phyloP scores from a whole-genome alignment of 2,113 vertebrate species.

The Microcebus griseorufus region DNA sequence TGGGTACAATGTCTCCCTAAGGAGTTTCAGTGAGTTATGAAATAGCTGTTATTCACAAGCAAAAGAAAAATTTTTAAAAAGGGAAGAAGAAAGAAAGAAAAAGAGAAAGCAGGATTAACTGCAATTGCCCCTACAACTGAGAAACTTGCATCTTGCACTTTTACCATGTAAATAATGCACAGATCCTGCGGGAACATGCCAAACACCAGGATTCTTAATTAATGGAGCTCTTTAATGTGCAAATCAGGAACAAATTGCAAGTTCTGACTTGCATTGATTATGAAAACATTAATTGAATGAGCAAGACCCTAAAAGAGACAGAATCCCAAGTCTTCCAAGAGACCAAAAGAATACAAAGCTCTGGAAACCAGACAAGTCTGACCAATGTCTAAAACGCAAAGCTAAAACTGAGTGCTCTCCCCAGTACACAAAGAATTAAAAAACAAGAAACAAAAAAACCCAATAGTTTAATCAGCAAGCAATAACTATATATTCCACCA shows the following conservation, averaged over 20 bases:
- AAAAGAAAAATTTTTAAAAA: not conserved
- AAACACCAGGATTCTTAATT: conserved; percentile 89
- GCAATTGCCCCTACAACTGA: conserved; percentile 78
- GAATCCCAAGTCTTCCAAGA: conserved; percentile 75
- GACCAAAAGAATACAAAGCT: conserved; percentile 81
- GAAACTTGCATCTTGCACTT: conserved; percentile 84
- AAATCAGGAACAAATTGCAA: conserved; percentile 90
- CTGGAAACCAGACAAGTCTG: conserved; percentile 56
- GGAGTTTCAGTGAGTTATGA: conserved; percentile 71
- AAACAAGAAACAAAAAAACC: not conserved
- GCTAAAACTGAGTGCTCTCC: conserved; percentile 56
- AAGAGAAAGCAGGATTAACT: conserved; percentile 64
- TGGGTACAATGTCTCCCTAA: conserved; percentile 67
- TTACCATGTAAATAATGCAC: conserved; percentile 87
- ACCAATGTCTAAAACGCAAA: conserved; percentile 62
- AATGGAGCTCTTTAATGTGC: conserved; percentile 90
- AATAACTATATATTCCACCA: conserved; percentile 64
- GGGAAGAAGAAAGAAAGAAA: not conserved
- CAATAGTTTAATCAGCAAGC: conserved; percentile 60
- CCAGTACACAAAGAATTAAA: conserved; percentile 57
- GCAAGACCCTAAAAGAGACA: conserved; percentile 83
- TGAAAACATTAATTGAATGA: conserved; percentile 89
- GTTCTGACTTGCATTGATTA: conserved; percentile 89
- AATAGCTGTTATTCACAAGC: conserved; percentile 58
- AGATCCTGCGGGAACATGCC: conserved; percentile 86